phyloP scores from a whole-genome alignment of 2,888 invertebrate species.

The Idaea aversata region DNA sequence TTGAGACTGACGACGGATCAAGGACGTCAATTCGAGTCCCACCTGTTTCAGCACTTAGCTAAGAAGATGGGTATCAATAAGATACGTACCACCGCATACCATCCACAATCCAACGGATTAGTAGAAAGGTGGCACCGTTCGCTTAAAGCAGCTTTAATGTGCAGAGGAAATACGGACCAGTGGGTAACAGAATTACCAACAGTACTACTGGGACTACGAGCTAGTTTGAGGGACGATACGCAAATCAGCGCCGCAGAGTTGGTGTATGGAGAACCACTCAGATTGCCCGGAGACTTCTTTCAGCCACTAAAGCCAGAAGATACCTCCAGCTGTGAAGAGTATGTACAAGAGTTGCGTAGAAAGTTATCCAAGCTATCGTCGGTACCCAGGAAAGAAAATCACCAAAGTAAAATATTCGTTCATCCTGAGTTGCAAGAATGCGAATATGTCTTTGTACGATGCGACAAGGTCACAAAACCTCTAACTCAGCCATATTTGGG shows the following conservation, averaged over 20 bases:
- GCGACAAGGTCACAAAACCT: constrained; percentile 12
- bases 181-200: too few relatives aligned
- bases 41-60: constrained; percentile 18
- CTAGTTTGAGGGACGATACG: too few relatives aligned
- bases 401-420: constrained; percentile 7
- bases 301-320: too few relatives aligned
- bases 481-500: constrained; percentile 11
- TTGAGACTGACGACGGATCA: constrained; percentile 24
- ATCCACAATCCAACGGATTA: constrained; percentile 25
- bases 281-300: too few relatives aligned
- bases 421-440: constrained; percentile 14
- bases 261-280: too few relatives aligned
- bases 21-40: constrained; percentile 27
- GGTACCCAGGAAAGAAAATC: too few relatives aligned
- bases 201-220: too few relatives aligned
- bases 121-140: constrained; percentile 28
- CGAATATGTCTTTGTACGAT: constrained; percentile 15
- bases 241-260: too few relatives aligned
- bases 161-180: too few relatives aligned
- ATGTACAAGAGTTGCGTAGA: too few relatives aligned
- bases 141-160: constrained; percentile 23
- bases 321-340: too few relatives aligned
- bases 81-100: constrained; percentile 20
- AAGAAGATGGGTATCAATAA: constrained; percentile 23
- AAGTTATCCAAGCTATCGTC: too few relatives aligned